Evolutionary conservation across 2,113 vertebrate genomes (phyloP), one percentile per base, ranked within the genome.

Genomic region (Oreochromis aureus): DNA sequence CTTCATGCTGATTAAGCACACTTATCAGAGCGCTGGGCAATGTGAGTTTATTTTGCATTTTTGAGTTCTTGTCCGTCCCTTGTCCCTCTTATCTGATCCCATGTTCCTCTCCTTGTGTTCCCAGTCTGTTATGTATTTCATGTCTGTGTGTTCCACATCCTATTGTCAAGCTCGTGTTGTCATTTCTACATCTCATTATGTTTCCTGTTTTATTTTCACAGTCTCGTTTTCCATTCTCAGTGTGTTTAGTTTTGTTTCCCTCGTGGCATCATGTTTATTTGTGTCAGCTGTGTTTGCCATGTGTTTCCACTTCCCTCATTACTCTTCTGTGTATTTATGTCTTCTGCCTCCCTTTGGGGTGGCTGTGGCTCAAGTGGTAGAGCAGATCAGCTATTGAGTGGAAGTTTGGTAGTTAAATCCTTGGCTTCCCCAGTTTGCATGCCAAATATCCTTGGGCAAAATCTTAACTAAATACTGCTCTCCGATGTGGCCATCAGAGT

Each of bases 111-210:
- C 56, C 24, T 58, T 58, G 56, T 58, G 56, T 30, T 58, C 56
- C 56, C 56, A 30, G 56, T 58, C 7, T 3, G 24, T 1, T 16
- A 58, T 58, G 13, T 9, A 16, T 58, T 5, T 58, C 56, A 58
- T 58, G 12, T 58, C 12, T 58, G 13, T 13, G 1, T 58, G 24
- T 58, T 58, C 7, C 56, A 58, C 0, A 15, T 27, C 55, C 0
- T 27, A 27, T 58, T 3, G 0, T 27, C 55, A 15, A 58, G 55
- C 0, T 58, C 0, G 4, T 27, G 55, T 58, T 58, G 55, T 58
- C 12, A 58, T 58, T 15, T 58, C 56, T 59, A 30, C 56, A 15
- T 59, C 24, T 59, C 56, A 59, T 59, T 30, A 30, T 30, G 56
- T 59, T 59, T 59, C 13, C 56, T 16, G 56, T 59, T 59, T 30